These are phyloP conservation scores for Melanchra persicariae DNA, from an alignment of 2,888 invertebrate species.

Conservation along the genomic window DNA sequence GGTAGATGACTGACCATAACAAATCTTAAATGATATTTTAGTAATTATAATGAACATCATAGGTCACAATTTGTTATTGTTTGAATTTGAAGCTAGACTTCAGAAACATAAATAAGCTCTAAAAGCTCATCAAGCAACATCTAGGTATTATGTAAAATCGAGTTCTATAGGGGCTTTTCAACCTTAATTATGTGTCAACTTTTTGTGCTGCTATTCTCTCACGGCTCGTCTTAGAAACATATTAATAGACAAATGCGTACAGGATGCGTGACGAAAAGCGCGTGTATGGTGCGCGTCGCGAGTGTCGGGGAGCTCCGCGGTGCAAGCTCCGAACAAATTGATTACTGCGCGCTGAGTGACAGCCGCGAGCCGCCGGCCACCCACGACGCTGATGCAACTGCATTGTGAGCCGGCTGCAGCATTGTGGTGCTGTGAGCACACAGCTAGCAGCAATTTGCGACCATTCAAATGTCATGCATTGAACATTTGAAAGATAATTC, in stretches of 20 bases:
- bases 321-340: conserved; percentile 88
- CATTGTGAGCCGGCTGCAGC: conserved; percentile 70
- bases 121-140: conserved; percentile 16
- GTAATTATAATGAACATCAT: conserved; percentile 4
- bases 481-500: conserved; percentile 66
- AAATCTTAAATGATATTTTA: conserved; percentile 31
- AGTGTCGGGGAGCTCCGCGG: conserved; percentile 70
- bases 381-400: conserved; percentile 82
- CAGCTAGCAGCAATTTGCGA: conserved; percentile 72
- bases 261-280: conserved; percentile 86
- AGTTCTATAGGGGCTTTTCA: conserved; percentile 1
- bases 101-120: conserved; percentile 7
- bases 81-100: conserved; percentile 16
- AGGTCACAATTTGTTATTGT: background rate
- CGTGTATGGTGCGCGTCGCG: conserved; percentile 73
- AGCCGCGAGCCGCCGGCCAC: conserved; percentile 77
- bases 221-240: conserved; percentile 59
- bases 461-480: conserved; percentile 72
- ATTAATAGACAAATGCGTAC: conserved; percentile 76
- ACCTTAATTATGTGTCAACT: conserved; percentile 42
- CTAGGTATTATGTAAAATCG: conserved; percentile 12
- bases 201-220: conserved; percentile 46
- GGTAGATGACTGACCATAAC: conserved; percentile 13
- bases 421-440: conserved; percentile 59
- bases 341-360: conserved; percentile 86